These are phyloP conservation scores for Limenitis camilla DNA, from an alignment of 2,888 invertebrate species.

Conservation along the genomic window DNA sequence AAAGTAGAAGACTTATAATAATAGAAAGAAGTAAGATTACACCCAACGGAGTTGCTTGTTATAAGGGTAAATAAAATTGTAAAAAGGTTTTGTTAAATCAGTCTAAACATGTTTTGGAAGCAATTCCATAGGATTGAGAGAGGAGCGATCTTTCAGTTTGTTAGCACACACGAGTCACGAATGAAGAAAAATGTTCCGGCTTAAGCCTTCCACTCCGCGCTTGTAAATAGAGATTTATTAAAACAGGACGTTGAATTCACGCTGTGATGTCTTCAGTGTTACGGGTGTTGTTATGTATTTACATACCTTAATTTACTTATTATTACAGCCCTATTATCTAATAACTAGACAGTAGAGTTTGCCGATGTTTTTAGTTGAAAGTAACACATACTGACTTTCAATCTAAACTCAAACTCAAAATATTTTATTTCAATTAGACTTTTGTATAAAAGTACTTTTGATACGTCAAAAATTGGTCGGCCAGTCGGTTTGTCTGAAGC, in stretches of 20 bases:
- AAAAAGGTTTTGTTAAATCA: not conserved
- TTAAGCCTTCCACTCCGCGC: slow-evolving; percentile 67
- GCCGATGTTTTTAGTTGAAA: no score
- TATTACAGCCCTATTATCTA: no score
- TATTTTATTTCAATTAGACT: no score
- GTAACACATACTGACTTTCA: no score
- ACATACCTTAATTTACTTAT: not conserved
- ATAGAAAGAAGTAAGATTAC: no score
- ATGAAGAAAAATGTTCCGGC: slow-evolving; percentile 73
- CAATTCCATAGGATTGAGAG: slow-evolving; percentile 52
- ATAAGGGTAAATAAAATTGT: not conserved
- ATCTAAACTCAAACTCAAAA: no score
- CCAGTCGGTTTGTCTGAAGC: no score
- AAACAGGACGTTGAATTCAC: slow-evolving; percentile 60
- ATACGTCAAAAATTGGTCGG: no score
- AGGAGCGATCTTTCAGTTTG: slow-evolving; percentile 51
- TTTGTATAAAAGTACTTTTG: no score
- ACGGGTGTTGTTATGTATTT: slow-evolving; percentile 24
- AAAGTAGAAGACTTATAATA: no score
- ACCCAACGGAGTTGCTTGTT: no score
- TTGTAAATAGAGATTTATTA: slow-evolving; percentile 73
- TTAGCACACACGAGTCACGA: slow-evolving; percentile 57
- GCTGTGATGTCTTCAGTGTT: slow-evolving; percentile 40
- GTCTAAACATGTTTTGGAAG: slow-evolving; percentile 28
- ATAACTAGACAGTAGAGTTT: no score